These are phyloP conservation scores for Scaeva pyrastri DNA, from an alignment of 2,888 invertebrate species.

Conservation along the genomic window DNA sequence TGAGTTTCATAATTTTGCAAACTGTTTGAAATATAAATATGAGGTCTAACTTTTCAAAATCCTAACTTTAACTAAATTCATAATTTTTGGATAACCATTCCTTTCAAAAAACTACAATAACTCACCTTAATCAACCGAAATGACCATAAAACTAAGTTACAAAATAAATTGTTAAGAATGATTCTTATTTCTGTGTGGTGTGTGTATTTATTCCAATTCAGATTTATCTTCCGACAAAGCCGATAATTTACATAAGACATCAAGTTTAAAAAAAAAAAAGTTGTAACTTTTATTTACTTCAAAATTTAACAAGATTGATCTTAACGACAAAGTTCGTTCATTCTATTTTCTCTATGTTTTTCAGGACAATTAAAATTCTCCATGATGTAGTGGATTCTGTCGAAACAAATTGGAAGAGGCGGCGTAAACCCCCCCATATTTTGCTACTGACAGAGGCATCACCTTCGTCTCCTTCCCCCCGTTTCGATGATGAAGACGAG, in stretches of 20 bases:
- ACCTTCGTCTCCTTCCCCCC: neutral
- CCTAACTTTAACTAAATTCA: too few species aligned
- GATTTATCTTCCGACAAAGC: constrained; percentile 8
- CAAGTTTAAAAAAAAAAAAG: neutral
- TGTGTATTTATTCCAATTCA: constrained; percentile 19
- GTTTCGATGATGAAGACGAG: too few species aligned
- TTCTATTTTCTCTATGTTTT: constrained; percentile 21
- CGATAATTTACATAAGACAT: constrained; percentile 23
- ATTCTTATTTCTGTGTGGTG: neutral
- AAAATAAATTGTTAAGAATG: neutral
- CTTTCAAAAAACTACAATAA: neutral
- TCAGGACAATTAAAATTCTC: constrained; percentile 58
- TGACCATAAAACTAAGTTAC: neutral
- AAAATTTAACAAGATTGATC: constrained; percentile 36
- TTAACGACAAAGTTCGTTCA: constrained; percentile 23
- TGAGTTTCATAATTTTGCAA: too few species aligned
- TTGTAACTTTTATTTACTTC: constrained; percentile 31
- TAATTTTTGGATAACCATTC: too few species aligned
- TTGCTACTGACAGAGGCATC: neutral
- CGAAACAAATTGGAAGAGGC: constrained; percentile 47
- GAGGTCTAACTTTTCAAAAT: too few species aligned
- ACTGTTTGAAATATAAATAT: too few species aligned
- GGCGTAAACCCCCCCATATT: neutral
- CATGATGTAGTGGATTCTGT: constrained; percentile 43
- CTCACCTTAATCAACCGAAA: neutral